Evolutionary conservation across 23 tunicate species (phyloP).

Genomic region (Aplidium turbinatum): DNA sequence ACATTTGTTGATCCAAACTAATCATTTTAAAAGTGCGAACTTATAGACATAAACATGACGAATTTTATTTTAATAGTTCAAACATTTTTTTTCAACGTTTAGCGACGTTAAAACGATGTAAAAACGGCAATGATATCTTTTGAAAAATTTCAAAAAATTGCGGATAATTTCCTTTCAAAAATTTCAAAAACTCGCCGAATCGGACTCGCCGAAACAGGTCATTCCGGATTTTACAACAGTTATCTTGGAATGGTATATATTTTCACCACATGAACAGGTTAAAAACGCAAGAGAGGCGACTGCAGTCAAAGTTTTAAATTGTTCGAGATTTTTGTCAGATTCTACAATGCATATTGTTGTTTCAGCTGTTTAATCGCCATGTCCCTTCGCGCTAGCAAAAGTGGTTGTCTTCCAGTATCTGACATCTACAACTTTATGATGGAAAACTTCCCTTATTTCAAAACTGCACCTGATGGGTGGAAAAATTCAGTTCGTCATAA

Average conservation of each 20-base stretch:
- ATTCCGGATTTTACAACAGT: too few relatives aligned
- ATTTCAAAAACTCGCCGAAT: too few relatives aligned
- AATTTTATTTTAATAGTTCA: too few relatives aligned
- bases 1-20: too few relatives aligned
- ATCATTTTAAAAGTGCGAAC: too few relatives aligned
- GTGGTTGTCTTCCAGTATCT: constrained; percentile 89
- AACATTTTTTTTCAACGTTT: too few relatives aligned
- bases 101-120: too few relatives aligned
- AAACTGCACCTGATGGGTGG: constrained; percentile 99
- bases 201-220: too few relatives aligned
- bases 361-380: constrained; percentile 92
- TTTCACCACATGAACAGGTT: neutral
- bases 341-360: neutral
- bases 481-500: constrained; percentile 94
- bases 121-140: too few relatives aligned
- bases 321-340: neutral
- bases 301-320: neutral
- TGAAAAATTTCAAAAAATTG: neutral
- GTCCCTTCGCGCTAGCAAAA: constrained; percentile 86
- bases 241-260: too few relatives aligned
- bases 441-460: constrained; percentile 97
- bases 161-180: too few relatives aligned
- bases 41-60: too few relatives aligned
- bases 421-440: constrained; percentile 96
- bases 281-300: neutral